phyloP scores from a whole-genome alignment of 2,113 vertebrate species.

The Toxostoma redivivum region DNA sequence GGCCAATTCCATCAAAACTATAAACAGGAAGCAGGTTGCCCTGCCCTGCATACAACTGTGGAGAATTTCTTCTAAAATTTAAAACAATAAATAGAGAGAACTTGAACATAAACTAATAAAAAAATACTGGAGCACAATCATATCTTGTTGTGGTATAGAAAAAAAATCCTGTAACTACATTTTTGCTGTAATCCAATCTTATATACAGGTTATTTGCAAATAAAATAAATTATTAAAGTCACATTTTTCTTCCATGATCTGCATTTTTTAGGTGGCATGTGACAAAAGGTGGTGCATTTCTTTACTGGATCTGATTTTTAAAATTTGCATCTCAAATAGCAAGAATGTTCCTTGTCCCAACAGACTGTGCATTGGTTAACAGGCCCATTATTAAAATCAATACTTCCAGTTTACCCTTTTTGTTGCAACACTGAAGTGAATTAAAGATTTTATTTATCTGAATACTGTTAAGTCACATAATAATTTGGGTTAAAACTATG shows the following conservation, averaged over 20 bases:
- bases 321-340: not conserved
- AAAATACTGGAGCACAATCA: not conserved
- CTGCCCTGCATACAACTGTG: not conserved
- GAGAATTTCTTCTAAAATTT: not conserved
- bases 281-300: not conserved
- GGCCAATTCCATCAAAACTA: not conserved
- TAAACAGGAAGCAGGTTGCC: not conserved
- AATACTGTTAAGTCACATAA: not conserved
- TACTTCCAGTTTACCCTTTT: not conserved
- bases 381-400: not conserved
- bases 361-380: not conserved
- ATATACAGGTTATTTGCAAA: not conserved
- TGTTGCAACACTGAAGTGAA: not conserved
- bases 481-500: not conserved
- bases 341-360: not conserved
- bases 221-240: not conserved
- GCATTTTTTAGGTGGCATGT: rapidly evolving
- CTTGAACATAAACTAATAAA: not conserved
- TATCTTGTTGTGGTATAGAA: not conserved
- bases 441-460: not conserved
- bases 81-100: not conserved
- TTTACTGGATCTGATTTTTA: not conserved
- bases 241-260: not conserved
- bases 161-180: not conserved
- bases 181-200: not conserved